Base-by-base conservation (phyloP, 2,888 invertebrate species). In the Ametastegia equiseti region DNA sequence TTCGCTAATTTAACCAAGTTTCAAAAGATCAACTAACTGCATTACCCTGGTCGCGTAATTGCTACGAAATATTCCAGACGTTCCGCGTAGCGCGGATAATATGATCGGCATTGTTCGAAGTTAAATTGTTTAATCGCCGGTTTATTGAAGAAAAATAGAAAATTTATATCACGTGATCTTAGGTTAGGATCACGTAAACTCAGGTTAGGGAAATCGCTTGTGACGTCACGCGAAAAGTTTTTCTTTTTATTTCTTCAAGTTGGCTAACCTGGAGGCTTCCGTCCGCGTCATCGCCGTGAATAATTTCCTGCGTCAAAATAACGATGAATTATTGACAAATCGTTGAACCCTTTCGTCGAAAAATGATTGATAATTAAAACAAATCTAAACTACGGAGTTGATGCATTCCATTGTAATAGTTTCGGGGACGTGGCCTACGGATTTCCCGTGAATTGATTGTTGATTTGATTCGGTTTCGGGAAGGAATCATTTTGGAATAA, bases 41-140 rank as follows among this genome's bases (percentile, higher is more conserved):
- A 73, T 85, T 87, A 89, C 89, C 85, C 85, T 86, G 36, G 81
- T 82, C n/a, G 78, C 77, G 50, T 87, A 82, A 80, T 45, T 83
- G 11, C 69, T 80, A 36, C 86, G 84, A 23, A 87, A 69, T 33
- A 84, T 65, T 45, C 82, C 82, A 33, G 83, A 77, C 45, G 83
- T 82, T 13, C 83, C 81, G 36, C 83, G 84, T n/a, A 89, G 69
- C 15, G 84, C 83, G n/a, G 83, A 83, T 57, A 86, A 81, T 39
- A 87, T 77, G 45, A 88, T 33, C 54, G 88, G 84, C 88, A 88
- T 88, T 57, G 54, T 84, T 78, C 23, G 9, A 23, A 13, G 54
- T 36, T 60, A 1, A 27, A 6, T 13, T 50, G 54, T 67, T 2
- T 3, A 67, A 19, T 33, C n/a, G 15, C 63, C 63, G 63, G 63